Evolutionary conservation across 2,888 invertebrate species (phyloP), one percentile per base, ranked within the genome.

Genomic region (Hypercompe scribonia): DNA sequence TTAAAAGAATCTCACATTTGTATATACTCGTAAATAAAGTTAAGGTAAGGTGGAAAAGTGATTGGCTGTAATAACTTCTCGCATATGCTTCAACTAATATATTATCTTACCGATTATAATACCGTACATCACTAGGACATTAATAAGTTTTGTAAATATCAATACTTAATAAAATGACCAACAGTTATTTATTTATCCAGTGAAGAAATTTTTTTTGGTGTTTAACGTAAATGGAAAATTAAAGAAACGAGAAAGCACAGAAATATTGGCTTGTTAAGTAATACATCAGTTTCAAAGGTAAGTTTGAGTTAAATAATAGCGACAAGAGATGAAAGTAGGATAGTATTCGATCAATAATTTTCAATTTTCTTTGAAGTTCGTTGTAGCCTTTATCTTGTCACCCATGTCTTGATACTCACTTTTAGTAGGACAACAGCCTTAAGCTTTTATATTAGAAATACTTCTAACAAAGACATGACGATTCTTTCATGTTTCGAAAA

Each of bases 401-500:
- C 65, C n/a, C 15, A 36, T 36, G 24, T n/a, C 8, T 66, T 21
- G 13, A 1, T 4, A 31, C 66, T 46, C 33, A 24, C 66, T 5
- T 21, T 46, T 13, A 13, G 7, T 66, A 33, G 11, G 21, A 66
- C 46, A 46, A 66, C 31, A 24, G 31, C 33, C 11, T 18, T 46
- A 66, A 66, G 42, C 31, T 66, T 65, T 65, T 42, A 66, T 46
- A 66, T 66, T 31, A 33, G 58, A 69, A 69, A 36, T 61, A 61
- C 61, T 58, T 66, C 33, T 74, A 72, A 73, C 72, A 78, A 78
- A 77, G 74, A 73, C 5, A 54, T n/a, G 31, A 21, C 28, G 65
- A 21, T 31, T 42, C 73, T 70, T 73, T 73, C 63, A 74, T 71
- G 74, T 74, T 75, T 76, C 39, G 73, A 39, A 71, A 76, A 83